phyloP scores from a whole-genome alignment of 2,113 vertebrate species.

The Acrocephalus kingi region DNA sequence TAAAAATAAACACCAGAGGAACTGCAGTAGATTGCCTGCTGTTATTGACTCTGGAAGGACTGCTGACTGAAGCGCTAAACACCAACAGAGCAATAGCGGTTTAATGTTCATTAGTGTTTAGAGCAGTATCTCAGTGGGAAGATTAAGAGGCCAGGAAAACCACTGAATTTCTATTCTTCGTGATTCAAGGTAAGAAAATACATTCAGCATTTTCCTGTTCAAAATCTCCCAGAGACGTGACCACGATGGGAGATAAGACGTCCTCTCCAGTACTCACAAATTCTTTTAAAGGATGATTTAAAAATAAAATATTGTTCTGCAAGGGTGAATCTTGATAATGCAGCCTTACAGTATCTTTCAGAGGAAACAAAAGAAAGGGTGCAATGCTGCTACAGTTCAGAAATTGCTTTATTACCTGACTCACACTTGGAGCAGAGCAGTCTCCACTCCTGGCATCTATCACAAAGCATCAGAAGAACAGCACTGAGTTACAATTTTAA shows the following conservation, averaged over 20 bases:
- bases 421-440: not conserved
- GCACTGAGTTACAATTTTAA: constrained; percentile 13
- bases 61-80: constrained; percentile 20
- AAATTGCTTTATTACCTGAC: constrained; percentile 65
- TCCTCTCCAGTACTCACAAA: not conserved
- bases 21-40: constrained; percentile 21
- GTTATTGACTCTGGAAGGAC: constrained; percentile 45
- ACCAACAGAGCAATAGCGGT: constrained; percentile 22
- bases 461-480: constrained; percentile 29
- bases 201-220: not conserved
- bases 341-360: constrained; percentile 15
- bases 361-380: constrained; percentile 53
- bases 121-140: constrained; percentile 18
- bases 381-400: constrained; percentile 11
- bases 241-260: not conserved
- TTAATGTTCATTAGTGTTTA: constrained; percentile 59
- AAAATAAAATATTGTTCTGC: not conserved
- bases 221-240: not conserved
- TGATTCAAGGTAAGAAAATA: not conserved
- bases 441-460: constrained; percentile 29
- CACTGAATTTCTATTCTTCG: constrained; percentile 28
- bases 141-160: constrained; percentile 56
- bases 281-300: constrained; percentile 24
- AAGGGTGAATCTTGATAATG: not conserved
- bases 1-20: constrained; percentile 50